Evolutionary conservation across 1,140 invertebrate species (phyloP).

Genomic region (Dreissena polymorpha): DNA sequence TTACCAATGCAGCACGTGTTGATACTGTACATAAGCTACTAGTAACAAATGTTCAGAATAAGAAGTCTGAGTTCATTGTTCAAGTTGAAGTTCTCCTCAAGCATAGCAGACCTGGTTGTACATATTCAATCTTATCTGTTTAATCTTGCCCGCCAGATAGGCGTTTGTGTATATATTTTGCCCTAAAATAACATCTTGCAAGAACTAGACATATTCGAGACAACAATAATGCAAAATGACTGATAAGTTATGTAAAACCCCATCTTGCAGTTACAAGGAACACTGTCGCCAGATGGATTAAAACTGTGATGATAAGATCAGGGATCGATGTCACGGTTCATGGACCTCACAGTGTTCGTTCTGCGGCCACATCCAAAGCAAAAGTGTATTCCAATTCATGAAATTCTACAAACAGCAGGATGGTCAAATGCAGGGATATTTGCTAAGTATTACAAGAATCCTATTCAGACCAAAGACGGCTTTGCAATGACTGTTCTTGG

Average conservation of each 20-base stretch:
- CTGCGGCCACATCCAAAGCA: slow-evolving; percentile 24
- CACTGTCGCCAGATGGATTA: slow-evolving; percentile 21
- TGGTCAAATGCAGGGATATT: slow-evolving; percentile 38
- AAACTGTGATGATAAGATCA: slow-evolving; percentile 18
- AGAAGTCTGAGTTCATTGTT: slow-evolving; percentile 24
- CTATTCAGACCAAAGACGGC: neutral
- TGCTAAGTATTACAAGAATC: slow-evolving; percentile 49
- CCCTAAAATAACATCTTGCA: slow-evolving; percentile 33
- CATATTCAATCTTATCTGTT: neutral
- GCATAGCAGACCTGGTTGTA: slow-evolving; percentile 23
- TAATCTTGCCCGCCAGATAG: slow-evolving; percentile 46
- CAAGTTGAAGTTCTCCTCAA: slow-evolving; percentile 31
- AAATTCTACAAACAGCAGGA: slow-evolving; percentile 32
- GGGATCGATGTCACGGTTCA: slow-evolving; percentile 22
- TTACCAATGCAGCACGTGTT: slow-evolving; percentile 9
- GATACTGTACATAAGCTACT: slow-evolving; percentile 13
- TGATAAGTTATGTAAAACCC: slow-evolving; percentile 33
- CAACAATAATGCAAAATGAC: neutral
- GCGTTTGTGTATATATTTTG: slow-evolving; percentile 32
- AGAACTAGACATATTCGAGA: slow-evolving; percentile 16
- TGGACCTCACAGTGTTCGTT: slow-evolving; percentile 30
- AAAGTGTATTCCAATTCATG: slow-evolving; percentile 8
- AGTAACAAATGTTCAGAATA: slow-evolving; percentile 8
- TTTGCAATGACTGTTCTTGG: neutral
- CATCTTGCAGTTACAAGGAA: slow-evolving; percentile 29